Conservation (phyloP, 1,140 invertebrate species). For the Drosophila lacteicornis region DNA sequence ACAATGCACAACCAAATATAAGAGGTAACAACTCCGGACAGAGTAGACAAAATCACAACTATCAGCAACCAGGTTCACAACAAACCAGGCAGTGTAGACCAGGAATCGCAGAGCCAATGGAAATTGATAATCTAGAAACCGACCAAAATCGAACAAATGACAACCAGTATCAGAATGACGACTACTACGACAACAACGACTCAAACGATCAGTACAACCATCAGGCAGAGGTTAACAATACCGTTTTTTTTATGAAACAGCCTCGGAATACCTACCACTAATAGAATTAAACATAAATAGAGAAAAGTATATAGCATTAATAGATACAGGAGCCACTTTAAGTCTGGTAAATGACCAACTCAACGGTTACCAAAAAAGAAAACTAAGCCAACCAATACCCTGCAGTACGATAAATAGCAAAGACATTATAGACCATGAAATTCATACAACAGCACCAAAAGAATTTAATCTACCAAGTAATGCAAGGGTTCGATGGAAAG, state of each 20-base stretch:
- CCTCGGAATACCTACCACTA: neutral
- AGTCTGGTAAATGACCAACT: slow-evolving; percentile 6
- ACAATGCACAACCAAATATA: neutral
- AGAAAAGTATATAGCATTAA: neutral
- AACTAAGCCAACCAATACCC: neutral
- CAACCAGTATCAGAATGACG: neutral
- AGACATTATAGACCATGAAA: neutral
- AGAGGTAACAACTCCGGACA: neutral
- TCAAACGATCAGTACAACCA: neutral
- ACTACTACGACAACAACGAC: no score
- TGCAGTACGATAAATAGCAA: neutral
- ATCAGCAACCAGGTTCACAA: no score
- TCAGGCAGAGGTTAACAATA: neutral
- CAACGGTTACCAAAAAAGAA: slow-evolving; percentile 2
- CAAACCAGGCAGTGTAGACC: neutral
- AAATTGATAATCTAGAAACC: neutral
- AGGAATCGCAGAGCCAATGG: neutral
- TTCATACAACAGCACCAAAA: neutral
- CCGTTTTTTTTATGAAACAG: slow-evolving; percentile 3
- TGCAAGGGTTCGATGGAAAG: slow-evolving; percentile 10
- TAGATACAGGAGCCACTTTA: slow-evolving; percentile 13
- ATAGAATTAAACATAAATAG: neutral
- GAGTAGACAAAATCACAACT: no score
- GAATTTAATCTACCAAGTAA: neutral
- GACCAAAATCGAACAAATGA: neutral